A percentile compares a stretch with the other conserved stretches of the same genome.
phyloP scores from a whole-genome alignment of 64 coral and sea anemone species.

The Montipora sp. region DNA sequence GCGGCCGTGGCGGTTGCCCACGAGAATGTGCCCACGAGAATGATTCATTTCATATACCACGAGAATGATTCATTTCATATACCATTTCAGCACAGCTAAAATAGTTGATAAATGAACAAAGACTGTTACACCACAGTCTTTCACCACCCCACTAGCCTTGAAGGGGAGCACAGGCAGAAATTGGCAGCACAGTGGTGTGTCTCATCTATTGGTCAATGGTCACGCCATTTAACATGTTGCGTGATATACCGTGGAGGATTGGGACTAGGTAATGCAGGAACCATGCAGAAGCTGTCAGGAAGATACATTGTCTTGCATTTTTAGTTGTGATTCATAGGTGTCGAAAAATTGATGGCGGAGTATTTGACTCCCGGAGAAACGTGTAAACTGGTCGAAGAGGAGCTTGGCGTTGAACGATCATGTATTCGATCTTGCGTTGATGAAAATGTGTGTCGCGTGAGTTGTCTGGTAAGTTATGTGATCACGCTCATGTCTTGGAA shows the following conservation, averaged over 20 bases:
- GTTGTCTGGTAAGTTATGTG: constrained; percentile 40
- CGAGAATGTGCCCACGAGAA: too few species aligned
- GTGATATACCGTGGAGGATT: not conserved
- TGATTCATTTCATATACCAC: too few species aligned
- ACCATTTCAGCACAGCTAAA: too few species aligned
- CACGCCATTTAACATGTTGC: not conserved
- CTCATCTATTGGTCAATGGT: not conserved
- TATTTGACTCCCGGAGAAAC: not conserved
- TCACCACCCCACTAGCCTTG: too few species aligned
- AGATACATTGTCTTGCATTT: not conserved
- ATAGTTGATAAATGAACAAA: too few species aligned
- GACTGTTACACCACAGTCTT: too few species aligned
- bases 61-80: too few species aligned
- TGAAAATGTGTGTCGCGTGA: not conserved
- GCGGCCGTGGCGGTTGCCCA: too few species aligned
- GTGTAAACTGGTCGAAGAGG: constrained; percentile 19
- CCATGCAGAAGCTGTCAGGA: not conserved
- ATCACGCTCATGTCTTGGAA: not conserved
- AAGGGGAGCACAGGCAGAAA: too few species aligned
- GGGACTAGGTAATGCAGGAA: not conserved
- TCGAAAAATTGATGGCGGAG: not conserved
- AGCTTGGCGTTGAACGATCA: constrained; percentile 37
- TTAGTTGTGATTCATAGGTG: not conserved
- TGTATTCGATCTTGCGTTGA: constrained; percentile 19
- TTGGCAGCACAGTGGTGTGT: too few species aligned